These are phyloP conservation scores for Stercorarius parasiticus DNA, from an alignment of 2,113 vertebrate species.

Conservation along the genomic window DNA sequence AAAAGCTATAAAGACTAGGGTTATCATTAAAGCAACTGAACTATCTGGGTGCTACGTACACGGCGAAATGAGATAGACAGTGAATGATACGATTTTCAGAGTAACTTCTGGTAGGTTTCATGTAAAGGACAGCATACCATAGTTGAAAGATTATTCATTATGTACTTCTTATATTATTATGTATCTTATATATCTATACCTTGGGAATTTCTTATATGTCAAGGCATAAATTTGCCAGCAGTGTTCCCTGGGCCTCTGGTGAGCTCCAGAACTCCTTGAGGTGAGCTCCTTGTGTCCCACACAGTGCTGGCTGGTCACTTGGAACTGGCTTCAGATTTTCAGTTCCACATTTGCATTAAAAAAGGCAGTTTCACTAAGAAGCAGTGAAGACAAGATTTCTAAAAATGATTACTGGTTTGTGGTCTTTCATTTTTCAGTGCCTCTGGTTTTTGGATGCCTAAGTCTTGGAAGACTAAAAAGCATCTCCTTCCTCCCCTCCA, in stretches of 20 bases:
- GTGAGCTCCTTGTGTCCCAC: background rate
- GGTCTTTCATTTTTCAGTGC: background rate
- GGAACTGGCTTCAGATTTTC: constrained; percentile 13
- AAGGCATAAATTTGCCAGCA: background rate
- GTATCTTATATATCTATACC: background rate
- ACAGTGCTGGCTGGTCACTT: constrained; percentile 22
- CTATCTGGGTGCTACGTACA: background rate
- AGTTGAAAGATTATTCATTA: background rate
- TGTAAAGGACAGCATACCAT: background rate
- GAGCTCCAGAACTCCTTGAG: background rate
- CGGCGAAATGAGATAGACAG: background rate
- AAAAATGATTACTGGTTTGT: background rate
- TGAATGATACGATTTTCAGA: background rate
- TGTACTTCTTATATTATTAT: background rate
- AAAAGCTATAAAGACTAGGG: background rate
- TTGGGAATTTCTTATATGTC: background rate
- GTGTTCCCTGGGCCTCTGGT: background rate
- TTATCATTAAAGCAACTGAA: background rate
- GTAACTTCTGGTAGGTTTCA: background rate
- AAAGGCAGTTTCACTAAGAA: constrained; percentile 22
- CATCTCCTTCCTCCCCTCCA: background rate
- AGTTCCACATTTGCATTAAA: constrained; percentile 36
- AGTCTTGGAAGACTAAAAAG: background rate
- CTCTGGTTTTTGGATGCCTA: background rate
- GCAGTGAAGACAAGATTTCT: background rate